Base-by-base conservation (phyloP, 2,797 vertebrate genomes). In the Ammospiza maritima region DNA sequence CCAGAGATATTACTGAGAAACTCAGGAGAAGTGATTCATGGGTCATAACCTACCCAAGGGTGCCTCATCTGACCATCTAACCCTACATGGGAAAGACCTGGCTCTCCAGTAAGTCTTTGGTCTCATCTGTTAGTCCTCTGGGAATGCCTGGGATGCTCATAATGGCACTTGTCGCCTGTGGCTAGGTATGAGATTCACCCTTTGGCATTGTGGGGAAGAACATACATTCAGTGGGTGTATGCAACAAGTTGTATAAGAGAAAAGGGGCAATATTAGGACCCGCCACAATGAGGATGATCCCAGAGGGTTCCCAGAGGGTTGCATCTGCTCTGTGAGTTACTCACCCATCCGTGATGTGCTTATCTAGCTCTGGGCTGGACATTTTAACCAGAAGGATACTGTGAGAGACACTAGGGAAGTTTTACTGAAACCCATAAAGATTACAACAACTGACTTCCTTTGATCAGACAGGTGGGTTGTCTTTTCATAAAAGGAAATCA, bases 31-130 rank as follows among this genome's bases (percentile, higher is more conserved):
- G 17, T 8, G 19, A 38, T 47, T 74, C 11, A 25, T 13, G 21
- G 16, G 18, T 22, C 25, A 5, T 13, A 17, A 36, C 1, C 0
- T 18, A 15, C 11, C 13, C 8, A 0, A 71, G 13, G 2, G 2
- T 45, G 25, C 11, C 6, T 74, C 53, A 40, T 18, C 6, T 45
- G 36, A 56, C 5, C 58, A 53, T 9, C 9, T 45, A 45, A 65
- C 9, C 9, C 40, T 42, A 2, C 21, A 6, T 47, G 21, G n/a
- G 6, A 62, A 60, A 22, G 18, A 14, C 0, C 0, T 1, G 9
- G 21, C 12, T 62, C 6, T 70, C 8, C 3, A 1, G 4, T 17
- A 14, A 30, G 11, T 45, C 14, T 77, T 60, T 40, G 10, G 8
- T 51, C 34, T 36, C 38, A 29, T 22, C 48, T 71, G 3, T 16